Conservation (phyloP, 2,888 invertebrate species). For the Orthonevra nobilis region DNA sequence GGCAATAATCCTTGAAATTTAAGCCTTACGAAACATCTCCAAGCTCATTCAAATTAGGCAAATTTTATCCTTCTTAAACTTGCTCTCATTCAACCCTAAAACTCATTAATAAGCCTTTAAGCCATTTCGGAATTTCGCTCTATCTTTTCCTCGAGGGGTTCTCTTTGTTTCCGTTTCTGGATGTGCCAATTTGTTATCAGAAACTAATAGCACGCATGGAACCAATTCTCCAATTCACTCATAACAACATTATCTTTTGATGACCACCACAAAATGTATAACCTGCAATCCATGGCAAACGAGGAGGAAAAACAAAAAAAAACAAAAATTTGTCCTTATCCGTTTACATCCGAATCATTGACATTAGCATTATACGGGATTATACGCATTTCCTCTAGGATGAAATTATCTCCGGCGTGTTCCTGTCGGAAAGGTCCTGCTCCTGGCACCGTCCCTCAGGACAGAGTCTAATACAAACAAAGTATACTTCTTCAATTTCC, state of each 20-base stretch:
- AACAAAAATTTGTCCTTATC: constrained; percentile 48
- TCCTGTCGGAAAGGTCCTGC: constrained; percentile 6
- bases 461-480: constrained; percentile 45
- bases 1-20: no score
- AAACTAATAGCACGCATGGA: constrained; percentile 39
- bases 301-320: neutral
- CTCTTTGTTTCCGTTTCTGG: neutral
- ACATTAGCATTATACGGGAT: constrained; percentile 57
- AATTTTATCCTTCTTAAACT: no score
- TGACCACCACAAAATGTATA: constrained; percentile 57
- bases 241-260: constrained; percentile 52
- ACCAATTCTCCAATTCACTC: constrained; percentile 22
- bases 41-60: no score
- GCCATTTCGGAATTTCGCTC: neutral
- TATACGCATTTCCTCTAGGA: constrained; percentile 46
- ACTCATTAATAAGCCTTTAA: neutral
- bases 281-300: neutral
- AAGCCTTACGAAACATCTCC: no score
- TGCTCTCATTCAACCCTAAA: no score
- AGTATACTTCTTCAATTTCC: constrained; percentile 62
- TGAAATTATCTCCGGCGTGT: constrained; percentile 55
- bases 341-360: constrained; percentile 55
- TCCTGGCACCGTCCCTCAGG: neutral
- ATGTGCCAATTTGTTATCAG: constrained; percentile 34
- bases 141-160: neutral